Base-by-base conservation (phyloP, 1,140 invertebrate species). In the Brachionus paranguensis region DNA sequence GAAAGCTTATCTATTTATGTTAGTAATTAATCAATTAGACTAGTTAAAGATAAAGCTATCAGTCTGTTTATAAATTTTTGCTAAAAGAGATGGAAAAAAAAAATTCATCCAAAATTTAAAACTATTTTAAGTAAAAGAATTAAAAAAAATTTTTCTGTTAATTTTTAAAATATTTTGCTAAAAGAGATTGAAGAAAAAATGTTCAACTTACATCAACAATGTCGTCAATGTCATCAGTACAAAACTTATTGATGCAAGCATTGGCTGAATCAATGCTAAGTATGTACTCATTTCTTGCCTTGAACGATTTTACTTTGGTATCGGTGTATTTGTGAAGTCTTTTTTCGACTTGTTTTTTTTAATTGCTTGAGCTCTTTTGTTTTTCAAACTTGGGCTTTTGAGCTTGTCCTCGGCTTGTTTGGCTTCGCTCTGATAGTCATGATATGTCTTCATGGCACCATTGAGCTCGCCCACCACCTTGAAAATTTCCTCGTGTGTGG, bases 241-340 rank as follows among this genome's bases (percentile, higher is more conserved):
- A 98, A 91, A 96, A 98, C 87, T 96, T 96, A 89, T 96, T 94
- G 87, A 98, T 93, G 78, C 95, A 96, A 78, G 96, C 95, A 90
- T 98, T 98, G 47, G 96, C 95, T 14, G 96, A 95, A 89, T 97
- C 95, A 86, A 98, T 92, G 87, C 94, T 95, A 20, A 98, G 91
- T 85, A 97, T 92, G 90, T 98, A 98, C 89, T 98, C 96, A 89
- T 97, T 97, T 85, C 95, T 92, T 3, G 96, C 95, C 88, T 97
- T 96, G 83, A 97, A 90, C 14, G 95, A 95, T 89, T 96, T 95
- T 85, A 95, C 89, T 87, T 95, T 94, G 24, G 95, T 94, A 88
- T 96, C 95, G 65, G 93, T 93, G 89, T 95, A 96, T 89, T 97
- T 97, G 86, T 91, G 92, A 89, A 93, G 93, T 74, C 94, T 92